Evolutionary conservation across 2,888 invertebrate species (phyloP).

Genomic region (Nemotelus nigrinus): DNA sequence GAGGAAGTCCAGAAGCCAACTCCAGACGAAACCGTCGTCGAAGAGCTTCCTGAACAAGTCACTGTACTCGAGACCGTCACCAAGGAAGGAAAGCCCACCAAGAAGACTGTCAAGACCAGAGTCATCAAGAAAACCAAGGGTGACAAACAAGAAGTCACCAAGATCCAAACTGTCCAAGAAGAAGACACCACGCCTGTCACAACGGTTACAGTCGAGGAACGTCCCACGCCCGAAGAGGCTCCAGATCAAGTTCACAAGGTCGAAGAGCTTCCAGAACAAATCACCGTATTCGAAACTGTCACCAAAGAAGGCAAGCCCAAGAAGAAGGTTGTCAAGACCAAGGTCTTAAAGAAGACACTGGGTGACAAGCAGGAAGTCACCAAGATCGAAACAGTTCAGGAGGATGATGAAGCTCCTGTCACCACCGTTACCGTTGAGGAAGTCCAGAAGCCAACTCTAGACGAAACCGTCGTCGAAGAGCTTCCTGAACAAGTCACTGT

Average conservation of each 20-base stretch:
- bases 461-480: conserved; percentile 53
- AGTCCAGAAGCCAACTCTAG: too few species aligned
- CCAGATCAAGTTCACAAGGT: too few species aligned
- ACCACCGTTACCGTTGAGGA: too few species aligned
- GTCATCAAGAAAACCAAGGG: conserved; percentile 48
- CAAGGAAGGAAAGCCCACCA: conserved; percentile 1
- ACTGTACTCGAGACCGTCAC: conserved; percentile 51
- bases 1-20: too few species aligned
- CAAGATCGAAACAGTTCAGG: conserved; percentile 63
- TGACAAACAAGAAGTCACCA: conserved; percentile 60
- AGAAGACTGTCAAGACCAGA: conserved; percentile 52
- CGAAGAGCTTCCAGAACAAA: too few species aligned
- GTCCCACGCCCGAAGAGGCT: too few species aligned
- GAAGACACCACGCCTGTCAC: conserved; percentile 51
- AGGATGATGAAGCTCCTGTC: conserved; percentile 54
- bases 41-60: conserved; percentile 57
- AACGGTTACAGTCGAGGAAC: too few species aligned
- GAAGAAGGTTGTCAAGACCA: conserved; percentile 61
- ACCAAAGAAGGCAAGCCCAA: too few species aligned
- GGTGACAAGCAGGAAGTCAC: conserved; percentile 64
- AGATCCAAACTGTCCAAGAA: conserved; percentile 61
- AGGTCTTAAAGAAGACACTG: conserved; percentile 63
- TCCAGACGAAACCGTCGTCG: conserved; percentile 3
- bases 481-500: conserved; percentile 60
- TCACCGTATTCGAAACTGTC: too few species aligned